Percentiles rank a stretch among this genome's conserved stretches.
Conservation (phyloP, 2,797 vertebrate genomes). For the Tragelaphus oryx region DNA sequence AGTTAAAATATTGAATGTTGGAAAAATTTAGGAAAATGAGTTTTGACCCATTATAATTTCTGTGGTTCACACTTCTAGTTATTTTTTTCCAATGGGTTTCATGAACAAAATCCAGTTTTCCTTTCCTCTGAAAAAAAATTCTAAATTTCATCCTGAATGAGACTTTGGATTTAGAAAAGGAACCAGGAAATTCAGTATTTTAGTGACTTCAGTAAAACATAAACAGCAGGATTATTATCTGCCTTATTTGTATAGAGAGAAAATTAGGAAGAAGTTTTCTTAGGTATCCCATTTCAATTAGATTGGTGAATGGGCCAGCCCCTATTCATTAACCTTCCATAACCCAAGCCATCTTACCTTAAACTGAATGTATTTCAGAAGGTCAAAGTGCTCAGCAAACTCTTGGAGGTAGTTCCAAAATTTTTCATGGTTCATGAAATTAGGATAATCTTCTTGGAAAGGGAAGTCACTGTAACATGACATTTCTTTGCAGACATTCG, state of each 20-base stretch:
- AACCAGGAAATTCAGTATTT: background rate
- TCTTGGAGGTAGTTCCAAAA: slow-evolving; percentile 89
- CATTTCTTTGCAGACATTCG: slow-evolving; percentile 95
- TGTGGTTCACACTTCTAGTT: background rate
- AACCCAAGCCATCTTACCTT: slow-evolving; percentile 79
- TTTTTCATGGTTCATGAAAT: slow-evolving; percentile 86
- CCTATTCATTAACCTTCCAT: background rate
- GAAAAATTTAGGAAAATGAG: background rate
- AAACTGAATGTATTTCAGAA: slow-evolving; percentile 85
- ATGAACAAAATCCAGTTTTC: background rate
- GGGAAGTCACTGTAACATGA: slow-evolving; percentile 94
- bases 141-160: background rate
- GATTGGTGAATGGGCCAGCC: background rate
- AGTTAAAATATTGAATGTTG: background rate
- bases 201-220: background rate
- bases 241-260: background rate
- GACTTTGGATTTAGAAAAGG: background rate
- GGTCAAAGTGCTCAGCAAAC: slow-evolving; percentile 85
- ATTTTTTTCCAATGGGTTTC: background rate
- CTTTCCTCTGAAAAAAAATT: background rate
- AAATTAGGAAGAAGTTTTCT: background rate
- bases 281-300: background rate
- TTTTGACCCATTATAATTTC: background rate
- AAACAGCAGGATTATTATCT: background rate
- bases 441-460: slow-evolving; percentile 88